Evolutionary conservation across 2,888 invertebrate genomes (phyloP).

Genomic region (Eristalis tenax): DNA sequence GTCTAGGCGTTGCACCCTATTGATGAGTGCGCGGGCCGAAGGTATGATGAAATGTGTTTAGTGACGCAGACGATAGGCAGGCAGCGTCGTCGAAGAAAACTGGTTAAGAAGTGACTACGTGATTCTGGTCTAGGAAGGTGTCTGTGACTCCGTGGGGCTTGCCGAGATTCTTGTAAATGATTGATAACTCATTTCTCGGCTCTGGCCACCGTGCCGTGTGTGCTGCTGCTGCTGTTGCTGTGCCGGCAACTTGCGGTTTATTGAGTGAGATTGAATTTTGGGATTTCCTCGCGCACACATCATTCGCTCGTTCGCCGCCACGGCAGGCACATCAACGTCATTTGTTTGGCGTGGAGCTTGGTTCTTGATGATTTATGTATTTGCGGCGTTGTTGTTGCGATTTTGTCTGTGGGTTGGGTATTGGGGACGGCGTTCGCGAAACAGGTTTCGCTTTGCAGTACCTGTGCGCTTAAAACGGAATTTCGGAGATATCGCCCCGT

Average conservation of each 20-base stretch:
- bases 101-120: constrained; percentile 50
- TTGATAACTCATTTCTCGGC: constrained; percentile 29
- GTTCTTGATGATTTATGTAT: constrained; percentile 7
- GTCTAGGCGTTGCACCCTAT: background rate
- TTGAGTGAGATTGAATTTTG: background rate
- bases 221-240: background rate
- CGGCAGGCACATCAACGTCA: constrained; percentile 31
- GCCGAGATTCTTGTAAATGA: constrained; percentile 36
- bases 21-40: constrained; percentile 39
- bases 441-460: background rate
- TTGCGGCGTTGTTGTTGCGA: background rate
- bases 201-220: background rate
- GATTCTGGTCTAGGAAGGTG: constrained; percentile 50
- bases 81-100: constrained; percentile 21
- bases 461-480: background rate
- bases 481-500: background rate
- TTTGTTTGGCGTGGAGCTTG: constrained; percentile 31
- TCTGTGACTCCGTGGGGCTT: constrained; percentile 22
- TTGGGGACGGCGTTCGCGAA: background rate
- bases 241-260: background rate
- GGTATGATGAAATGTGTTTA: constrained; percentile 58
- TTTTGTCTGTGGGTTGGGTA: background rate
- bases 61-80: constrained; percentile 32
- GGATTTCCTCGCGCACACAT: background rate
- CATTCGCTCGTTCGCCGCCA: background rate